Base-by-base conservation (phyloP, 2,888 invertebrate genomes). In the Tribolium freemani region DNA sequence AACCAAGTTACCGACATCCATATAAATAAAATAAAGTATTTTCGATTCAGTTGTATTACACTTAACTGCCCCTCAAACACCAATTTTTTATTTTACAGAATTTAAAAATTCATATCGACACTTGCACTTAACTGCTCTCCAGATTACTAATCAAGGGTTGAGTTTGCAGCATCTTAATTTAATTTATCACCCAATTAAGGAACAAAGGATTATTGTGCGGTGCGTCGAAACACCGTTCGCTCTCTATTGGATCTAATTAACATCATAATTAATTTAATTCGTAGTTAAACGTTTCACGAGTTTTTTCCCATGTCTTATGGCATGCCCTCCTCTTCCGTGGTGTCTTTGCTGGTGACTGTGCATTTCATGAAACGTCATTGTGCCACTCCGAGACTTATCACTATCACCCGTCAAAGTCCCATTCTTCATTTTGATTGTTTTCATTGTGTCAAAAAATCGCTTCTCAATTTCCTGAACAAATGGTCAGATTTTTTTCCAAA, bases 171-270 rank as follows among this genome's bases (percentile, higher is more conserved):
- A 38, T 38, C 31, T 31, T 38, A 38, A 38, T 38, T 38, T n/a
- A 38, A 38, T 38, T 38, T 38, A 38, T 38, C 38, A 38, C 38
- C n/a, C 38, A 38, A 6, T 38, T 38, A 5, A 38, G 38, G 38
- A 38, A 38, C 38, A 38, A 38, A 38, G 58, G 58, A 58, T 58
- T 45, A 58, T 44, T 58, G 58, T 58, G 44, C 38, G 44, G 44
- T n/a, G 9, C 58, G 16, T 26, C 8, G 9, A 54, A 54, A 6
- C 26, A 21, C 11, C 30, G 56, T 10, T 11, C 20, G 38, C 45
- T 38, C 58, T 45, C 44, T 20, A 58, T 58, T 58, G 20, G 31
- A 26, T 26, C 26, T 26, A 26, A 26, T 26, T 26, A 26, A 26
- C 26, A 26, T 26, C 26, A 26, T 26, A 26, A 26, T 26, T 26